Percentiles rank a stretch among this genome's conserved stretches.
Evolutionary conservation across 2,797 vertebrate genomes (phyloP).

Genomic region (Odontamblyopus lacepedii): DNA sequence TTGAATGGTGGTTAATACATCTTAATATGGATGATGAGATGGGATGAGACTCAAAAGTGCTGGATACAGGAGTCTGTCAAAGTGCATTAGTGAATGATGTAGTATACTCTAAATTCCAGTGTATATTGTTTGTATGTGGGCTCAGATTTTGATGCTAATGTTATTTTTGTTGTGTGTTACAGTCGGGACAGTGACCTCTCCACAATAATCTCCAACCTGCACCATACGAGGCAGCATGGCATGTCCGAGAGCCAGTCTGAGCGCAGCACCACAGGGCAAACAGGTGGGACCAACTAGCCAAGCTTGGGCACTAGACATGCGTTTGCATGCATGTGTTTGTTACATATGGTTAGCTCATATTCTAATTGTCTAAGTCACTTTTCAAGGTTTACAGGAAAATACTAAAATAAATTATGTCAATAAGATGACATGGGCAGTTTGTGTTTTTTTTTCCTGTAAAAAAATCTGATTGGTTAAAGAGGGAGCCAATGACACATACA

Average conservation of each 20-base stretch:
- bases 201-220: conserved; percentile 93
- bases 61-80: conserved; percentile 82
- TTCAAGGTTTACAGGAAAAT: too few species aligned
- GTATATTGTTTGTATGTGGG: not conserved
- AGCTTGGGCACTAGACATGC: not conserved
- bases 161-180: conserved; percentile 49
- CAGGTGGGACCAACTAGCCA: conserved; percentile 81
- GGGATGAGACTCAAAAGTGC: conserved; percentile 85
- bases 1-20: conserved; percentile 86
- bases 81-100: conserved; percentile 69
- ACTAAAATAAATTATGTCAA: too few species aligned
- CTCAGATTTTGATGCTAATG: conserved; percentile 20
- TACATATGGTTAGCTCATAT: too few species aligned
- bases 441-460: too few species aligned
- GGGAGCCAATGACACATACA: too few species aligned
- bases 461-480: too few species aligned
- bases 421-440: too few species aligned
- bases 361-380: too few species aligned
- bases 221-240: conserved; percentile 91
- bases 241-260: conserved; percentile 95
- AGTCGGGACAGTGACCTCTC: conserved; percentile 94
- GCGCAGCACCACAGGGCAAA: conserved; percentile 81
- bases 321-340: not conserved
- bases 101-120: not conserved
- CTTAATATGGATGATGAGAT: conserved; percentile 86